Evolutionary conservation across 2,888 invertebrate genomes (phyloP).

Genomic region (Strigamia transsilvanica): DNA sequence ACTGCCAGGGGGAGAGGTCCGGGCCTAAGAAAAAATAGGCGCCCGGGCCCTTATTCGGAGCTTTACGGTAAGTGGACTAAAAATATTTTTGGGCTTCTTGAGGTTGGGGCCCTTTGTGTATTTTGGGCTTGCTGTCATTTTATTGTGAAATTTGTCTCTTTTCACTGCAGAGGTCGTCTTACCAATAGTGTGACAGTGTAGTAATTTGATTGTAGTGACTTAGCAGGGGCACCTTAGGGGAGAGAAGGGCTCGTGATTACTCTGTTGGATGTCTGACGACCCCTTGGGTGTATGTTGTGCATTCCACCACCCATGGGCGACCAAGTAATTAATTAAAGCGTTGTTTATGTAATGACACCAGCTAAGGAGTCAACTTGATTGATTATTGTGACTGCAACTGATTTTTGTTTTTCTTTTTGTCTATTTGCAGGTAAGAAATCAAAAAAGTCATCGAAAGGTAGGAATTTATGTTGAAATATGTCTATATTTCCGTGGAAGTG

Average conservation of each 20-base stretch:
- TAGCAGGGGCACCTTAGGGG: constrained; percentile 3
- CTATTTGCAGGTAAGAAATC: constrained; percentile 13
- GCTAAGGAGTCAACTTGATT: not conserved
- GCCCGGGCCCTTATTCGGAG: too few species aligned
- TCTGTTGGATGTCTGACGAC: constrained; percentile 13
- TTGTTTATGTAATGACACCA: not conserved
- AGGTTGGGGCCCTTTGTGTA: not conserved
- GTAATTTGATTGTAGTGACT: constrained; percentile 29
- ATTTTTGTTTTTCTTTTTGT: not conserved
- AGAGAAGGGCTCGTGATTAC: constrained; percentile 13
- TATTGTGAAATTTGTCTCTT: not conserved
- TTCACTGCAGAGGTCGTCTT: not conserved
- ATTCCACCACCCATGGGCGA: not conserved
- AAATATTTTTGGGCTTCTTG: too few species aligned
- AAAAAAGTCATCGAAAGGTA: not conserved
- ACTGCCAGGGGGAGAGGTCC: too few species aligned
- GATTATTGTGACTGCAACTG: not conserved
- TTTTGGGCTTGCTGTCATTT: not conserved
- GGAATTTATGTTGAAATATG: not conserved
- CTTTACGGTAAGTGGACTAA: too few species aligned
- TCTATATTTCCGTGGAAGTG: not conserved
- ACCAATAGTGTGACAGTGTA: constrained; percentile 8
- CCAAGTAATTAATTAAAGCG: constrained; percentile 17
- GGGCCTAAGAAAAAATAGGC: too few species aligned
- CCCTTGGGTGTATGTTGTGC: not conserved